Base-by-base conservation (phyloP, 2,888 invertebrate species). In the Tetragonula carbonaria region DNA sequence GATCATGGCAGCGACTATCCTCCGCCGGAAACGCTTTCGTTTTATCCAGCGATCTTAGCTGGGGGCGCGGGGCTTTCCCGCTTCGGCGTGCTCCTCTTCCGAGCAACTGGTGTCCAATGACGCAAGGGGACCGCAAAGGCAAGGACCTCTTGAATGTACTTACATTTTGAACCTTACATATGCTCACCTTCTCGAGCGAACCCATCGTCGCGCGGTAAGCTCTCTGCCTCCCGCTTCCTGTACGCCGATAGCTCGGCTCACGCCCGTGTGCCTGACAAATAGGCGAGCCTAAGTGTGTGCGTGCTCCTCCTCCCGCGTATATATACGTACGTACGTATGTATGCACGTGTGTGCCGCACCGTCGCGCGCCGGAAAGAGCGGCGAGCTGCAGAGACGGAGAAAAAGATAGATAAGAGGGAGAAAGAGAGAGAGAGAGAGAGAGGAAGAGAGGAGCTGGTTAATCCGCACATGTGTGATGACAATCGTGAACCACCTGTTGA, bases 401-500 rank as follows among this genome's bases (percentile, higher is more conserved):
- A 33, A 73, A 74, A 62, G 77, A 82, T 62, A 75, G 75, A 76
- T 45, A 45, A 33, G 33, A 3, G 45, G 45, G 45, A 57, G 77
- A 82, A 63, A 75, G 74, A 73, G 70, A 77, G 86, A 78, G 79
- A 73, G 78, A 78, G 73, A 67, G 53, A 62, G 76, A 72, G 59
- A 23, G 33, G 33, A 33, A 33, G n/a, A 81, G 73, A 53, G 65
- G 62, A 72, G 86, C 82, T 82, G 89, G 87, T 91, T 92, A 92
- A 92, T 91, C 91, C 90, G 87, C 88, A 91, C 90, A 91, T 91
- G 91, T 91, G 90, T 85, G 88, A 92, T 91, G 91, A 91, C 91
- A 92, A 92, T 91, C 92, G 91, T 87, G 86, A 92, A 88, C 90
- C 92, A 92, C 92, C 91, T 92, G 92, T 92, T 92, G 92, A 91